Conservation (phyloP, 1,140 invertebrate species). For the Drosophila pseudoobscura region DNA sequence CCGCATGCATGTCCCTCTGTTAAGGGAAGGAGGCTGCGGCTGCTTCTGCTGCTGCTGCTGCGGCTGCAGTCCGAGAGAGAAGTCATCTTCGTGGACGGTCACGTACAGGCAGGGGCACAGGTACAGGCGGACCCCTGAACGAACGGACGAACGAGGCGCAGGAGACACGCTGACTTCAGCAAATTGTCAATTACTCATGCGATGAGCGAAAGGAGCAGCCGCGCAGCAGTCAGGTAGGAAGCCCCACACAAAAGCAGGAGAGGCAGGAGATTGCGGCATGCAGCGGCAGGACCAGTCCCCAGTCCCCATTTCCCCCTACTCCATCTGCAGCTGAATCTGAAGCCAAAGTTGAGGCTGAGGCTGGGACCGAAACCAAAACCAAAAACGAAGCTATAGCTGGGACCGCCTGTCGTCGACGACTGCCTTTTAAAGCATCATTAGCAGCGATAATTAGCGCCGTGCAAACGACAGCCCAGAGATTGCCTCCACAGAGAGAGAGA, state of each 20-base stretch:
- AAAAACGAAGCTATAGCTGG: conserved; percentile 22
- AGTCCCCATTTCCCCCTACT: conserved; percentile 1
- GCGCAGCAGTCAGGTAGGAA: conserved; percentile 7
- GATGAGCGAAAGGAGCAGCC: conserved; percentile 68
- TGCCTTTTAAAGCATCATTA: conserved; percentile 82
- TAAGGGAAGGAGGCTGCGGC: background rate
- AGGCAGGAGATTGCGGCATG: background rate
- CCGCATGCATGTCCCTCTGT: too few species aligned
- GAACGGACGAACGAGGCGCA: conserved; percentile 52
- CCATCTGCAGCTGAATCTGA: too few species aligned
- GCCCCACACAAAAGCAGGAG: conserved; percentile 8
- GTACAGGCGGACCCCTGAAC: background rate
- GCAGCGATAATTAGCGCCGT: conserved; percentile 82
- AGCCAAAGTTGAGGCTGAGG: too few species aligned
- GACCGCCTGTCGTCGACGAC: conserved; percentile 78
- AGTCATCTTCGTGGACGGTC: conserved; percentile 29
- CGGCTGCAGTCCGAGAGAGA: background rate
- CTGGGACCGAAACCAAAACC: conserved; percentile 12
- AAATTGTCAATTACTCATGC: conserved; percentile 82
- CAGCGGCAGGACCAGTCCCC: conserved; percentile 20
- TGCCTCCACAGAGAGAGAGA: conserved; percentile 34
- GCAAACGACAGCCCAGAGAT: conserved; percentile 77
- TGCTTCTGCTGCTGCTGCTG: conserved; percentile 3
- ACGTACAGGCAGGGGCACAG: conserved; percentile 21
- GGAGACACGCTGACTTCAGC: conserved; percentile 79